A percentile compares a stretch with the other conserved stretches of the same genome.
These are phyloP conservation scores for Zonitis immaculata DNA, from an alignment of 2,888 invertebrate species.

Conservation along the genomic window DNA sequence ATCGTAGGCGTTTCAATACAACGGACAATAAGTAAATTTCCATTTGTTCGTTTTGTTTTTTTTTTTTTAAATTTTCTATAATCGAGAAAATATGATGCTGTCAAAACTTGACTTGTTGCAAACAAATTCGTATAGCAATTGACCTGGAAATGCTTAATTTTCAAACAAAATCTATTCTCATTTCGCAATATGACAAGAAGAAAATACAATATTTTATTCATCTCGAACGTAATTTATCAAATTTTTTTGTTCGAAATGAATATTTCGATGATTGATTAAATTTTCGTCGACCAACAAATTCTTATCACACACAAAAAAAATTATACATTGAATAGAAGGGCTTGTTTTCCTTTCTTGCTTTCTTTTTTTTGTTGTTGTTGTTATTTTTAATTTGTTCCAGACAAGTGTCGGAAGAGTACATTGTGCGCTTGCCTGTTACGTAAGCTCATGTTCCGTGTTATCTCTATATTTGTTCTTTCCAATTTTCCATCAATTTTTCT, in stretches of 20 bases:
- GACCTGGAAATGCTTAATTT: background rate
- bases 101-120: too few species aligned
- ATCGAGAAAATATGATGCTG: too few species aligned
- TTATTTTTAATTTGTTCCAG: conserved; percentile 50
- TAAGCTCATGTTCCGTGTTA: conserved; percentile 55
- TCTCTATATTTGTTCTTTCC: conserved; percentile 1
- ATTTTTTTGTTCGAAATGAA: background rate
- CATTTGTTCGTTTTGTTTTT: too few species aligned
- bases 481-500: background rate
- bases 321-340: conserved; percentile 37
- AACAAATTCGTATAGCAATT: background rate
- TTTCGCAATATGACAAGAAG: too few species aligned
- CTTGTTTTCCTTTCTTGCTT: too few species aligned
- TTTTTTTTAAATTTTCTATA: too few species aligned
- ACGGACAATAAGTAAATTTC: too few species aligned
- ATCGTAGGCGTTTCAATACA: too few species aligned
- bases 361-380: conserved; percentile 19
- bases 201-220: too few species aligned
- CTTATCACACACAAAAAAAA: conserved; percentile 9
- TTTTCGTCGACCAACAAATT: too few species aligned
- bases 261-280: background rate
- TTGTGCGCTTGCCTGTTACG: conserved; percentile 82
- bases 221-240: background rate
- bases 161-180: background rate
- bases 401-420: conserved; percentile 72